Conservation (phyloP, 2,797 vertebrate species). For the Craterocephalus amniculus region DNA sequence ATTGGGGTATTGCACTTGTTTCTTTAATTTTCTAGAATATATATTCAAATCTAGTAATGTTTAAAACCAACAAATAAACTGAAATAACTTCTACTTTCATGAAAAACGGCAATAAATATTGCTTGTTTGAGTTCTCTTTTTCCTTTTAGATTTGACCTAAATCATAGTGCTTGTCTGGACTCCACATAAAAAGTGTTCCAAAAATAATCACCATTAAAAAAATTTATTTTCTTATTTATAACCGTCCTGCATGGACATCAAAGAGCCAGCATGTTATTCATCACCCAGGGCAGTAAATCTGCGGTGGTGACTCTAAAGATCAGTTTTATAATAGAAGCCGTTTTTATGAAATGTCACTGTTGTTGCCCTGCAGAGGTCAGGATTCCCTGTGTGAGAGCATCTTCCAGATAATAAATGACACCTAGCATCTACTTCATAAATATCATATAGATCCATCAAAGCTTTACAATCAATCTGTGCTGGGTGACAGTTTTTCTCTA, state of each 20-base stretch:
- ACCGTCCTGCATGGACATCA: conserved; percentile 23
- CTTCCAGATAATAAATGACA: conserved; percentile 45
- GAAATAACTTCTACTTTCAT: conserved; percentile 3
- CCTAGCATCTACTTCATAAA: conserved; percentile 55
- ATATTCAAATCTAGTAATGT: conserved; percentile 4
- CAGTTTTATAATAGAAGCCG: conserved; percentile 6
- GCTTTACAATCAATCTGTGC: conserved; percentile 54
- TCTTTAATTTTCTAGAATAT: conserved; percentile 5
- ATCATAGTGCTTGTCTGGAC: background rate
- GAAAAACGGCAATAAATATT: conserved; percentile 37
- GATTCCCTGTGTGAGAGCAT: conserved; percentile 22
- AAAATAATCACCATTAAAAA: conserved; percentile 18
- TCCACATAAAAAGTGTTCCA: conserved; percentile 1
- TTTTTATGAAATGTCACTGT: conserved; percentile 35
- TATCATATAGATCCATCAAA: conserved; percentile 58
- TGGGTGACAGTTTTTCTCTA: conserved; percentile 16
- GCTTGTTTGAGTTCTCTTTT: conserved; percentile 27
- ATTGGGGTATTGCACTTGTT: conserved; percentile 40
- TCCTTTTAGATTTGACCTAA: background rate
- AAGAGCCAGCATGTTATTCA: conserved; percentile 26
- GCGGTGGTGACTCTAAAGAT: conserved; percentile 52
- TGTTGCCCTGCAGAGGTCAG: conserved; percentile 13
- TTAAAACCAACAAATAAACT: conserved; percentile 10
- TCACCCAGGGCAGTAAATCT: conserved; percentile 52
- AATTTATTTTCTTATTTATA: conserved; percentile 21